A percentile compares a stretch with the other conserved stretches of the same genome.
These are phyloP conservation scores for Orthosia gothica DNA, from an alignment of 2,888 invertebrate species.

Conservation along the genomic window DNA sequence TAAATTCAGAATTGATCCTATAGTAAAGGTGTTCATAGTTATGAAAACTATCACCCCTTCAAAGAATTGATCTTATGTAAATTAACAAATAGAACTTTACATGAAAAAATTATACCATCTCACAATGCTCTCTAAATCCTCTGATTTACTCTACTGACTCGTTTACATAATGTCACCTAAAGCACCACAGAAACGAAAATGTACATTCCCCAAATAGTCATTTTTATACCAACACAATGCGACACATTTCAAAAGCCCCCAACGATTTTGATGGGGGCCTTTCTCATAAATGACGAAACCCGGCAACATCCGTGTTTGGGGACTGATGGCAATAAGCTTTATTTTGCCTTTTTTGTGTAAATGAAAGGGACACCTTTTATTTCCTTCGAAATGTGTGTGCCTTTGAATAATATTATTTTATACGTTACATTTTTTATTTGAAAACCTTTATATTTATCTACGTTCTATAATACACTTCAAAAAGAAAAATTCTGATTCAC, in stretches of 20 bases:
- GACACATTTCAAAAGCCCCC: constrained; percentile 54
- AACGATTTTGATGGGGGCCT: constrained; percentile 51
- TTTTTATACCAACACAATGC: constrained; percentile 63
- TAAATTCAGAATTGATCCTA: no score
- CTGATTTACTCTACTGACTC: constrained; percentile 10
- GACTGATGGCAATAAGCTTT: constrained; percentile 53
- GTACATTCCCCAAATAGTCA: constrained; percentile 47
- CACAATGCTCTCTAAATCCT: neutral
- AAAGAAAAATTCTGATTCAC: no score
- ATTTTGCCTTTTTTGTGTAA: constrained; percentile 48
- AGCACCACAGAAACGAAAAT: constrained; percentile 41
- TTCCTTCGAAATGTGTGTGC: constrained; percentile 15
- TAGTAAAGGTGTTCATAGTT: no score
- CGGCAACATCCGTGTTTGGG: constrained; percentile 22
- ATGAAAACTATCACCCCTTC: no score
- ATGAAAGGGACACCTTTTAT: constrained; percentile 48
- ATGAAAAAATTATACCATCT: neutral
- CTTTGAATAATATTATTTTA: constrained; percentile 56
- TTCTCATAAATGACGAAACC: constrained; percentile 56
- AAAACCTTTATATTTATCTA: neutral
- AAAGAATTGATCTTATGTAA: no score
- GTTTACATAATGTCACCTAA: constrained; percentile 31
- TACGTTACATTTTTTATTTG: constrained; percentile 9
- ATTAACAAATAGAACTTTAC: no score
- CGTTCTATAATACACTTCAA: no score